Evolutionary conservation across 2,797 vertebrate genomes (phyloP).

Genomic region (Poecilia velifera): DNA sequence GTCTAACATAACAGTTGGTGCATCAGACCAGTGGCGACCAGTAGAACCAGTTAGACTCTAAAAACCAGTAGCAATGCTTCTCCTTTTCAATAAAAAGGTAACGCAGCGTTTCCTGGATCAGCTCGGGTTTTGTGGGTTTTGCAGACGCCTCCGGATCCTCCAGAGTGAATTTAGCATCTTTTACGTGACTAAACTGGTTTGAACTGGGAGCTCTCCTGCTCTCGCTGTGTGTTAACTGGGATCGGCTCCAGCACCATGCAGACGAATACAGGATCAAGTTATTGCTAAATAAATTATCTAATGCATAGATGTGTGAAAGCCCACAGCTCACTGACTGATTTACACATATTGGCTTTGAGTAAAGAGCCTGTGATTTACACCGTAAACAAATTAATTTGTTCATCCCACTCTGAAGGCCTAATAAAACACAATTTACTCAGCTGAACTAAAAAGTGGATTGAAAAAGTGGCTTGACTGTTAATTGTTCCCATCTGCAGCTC

Average conservation of each 20-base stretch:
- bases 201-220: neutral
- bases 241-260: neutral
- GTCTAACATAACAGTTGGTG: constrained; percentile 75
- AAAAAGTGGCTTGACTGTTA: constrained; percentile 41
- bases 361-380: constrained; percentile 13
- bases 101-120: constrained; percentile 25
- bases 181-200: neutral
- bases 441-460: constrained; percentile 43
- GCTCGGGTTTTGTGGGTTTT: constrained; percentile 1
- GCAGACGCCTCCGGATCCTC: neutral
- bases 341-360: neutral
- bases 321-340: constrained; percentile 15
- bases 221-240: neutral
- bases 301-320: neutral
- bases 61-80: constrained; percentile 5
- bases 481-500: constrained; percentile 64
- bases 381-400: constrained; percentile 42
- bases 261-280: neutral
- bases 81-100: constrained; percentile 18
- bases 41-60: constrained; percentile 17
- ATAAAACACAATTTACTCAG: constrained; percentile 55
- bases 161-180: neutral
- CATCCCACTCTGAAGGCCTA: constrained; percentile 17
- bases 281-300: neutral
- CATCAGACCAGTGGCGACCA: constrained; percentile 23